Percentiles rank a stretch among this genome's conserved stretches.
Evolutionary conservation across 1,140 invertebrate species (phyloP).

Genomic region (Heliothis virescens): DNA sequence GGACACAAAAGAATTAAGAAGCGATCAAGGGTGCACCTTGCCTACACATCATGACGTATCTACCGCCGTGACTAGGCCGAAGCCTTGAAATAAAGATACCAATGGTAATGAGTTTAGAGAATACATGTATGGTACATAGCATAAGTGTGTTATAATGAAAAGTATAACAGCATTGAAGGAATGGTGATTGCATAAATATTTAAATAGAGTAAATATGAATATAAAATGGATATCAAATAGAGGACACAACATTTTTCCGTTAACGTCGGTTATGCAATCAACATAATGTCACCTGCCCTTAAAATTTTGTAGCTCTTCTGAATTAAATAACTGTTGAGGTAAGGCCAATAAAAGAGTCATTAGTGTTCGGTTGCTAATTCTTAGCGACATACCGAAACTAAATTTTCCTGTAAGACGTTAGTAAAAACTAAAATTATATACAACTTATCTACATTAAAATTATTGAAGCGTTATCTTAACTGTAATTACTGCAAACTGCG

Average conservation of each 20-base stretch:
- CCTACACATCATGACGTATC: conserved; percentile 27
- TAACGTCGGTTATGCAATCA: conserved; percentile 48
- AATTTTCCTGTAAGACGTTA: conserved; percentile 19
- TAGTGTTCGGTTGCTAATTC: conserved; percentile 14
- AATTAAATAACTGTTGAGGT: background rate
- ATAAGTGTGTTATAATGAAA: conserved; percentile 27
- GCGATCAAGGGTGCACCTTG: background rate
- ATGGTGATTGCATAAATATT: conserved; percentile 61
- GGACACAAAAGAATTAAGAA: conserved; percentile 5
- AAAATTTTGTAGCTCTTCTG: conserved; percentile 14
- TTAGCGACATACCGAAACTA: conserved; percentile 18
- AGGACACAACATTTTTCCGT: conserved; percentile 41
- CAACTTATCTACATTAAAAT: conserved; percentile 39
- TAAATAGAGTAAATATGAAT: conserved; percentile 49
- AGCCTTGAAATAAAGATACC: conserved; percentile 44
- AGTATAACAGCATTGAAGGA: conserved; percentile 50
- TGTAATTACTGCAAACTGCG: conserved; percentile 18
- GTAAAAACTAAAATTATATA: conserved; percentile 20
- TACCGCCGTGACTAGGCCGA: conserved; percentile 19
- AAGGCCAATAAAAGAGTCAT: conserved; percentile 4
- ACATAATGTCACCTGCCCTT: conserved; percentile 53
- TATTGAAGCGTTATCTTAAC: conserved; percentile 40
- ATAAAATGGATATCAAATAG: conserved; percentile 34
- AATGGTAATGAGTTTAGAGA: conserved; percentile 38
- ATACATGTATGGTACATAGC: conserved; percentile 17